phyloP scores from a whole-genome alignment of 2,113 vertebrate species.

The Stercorarius parasiticus region DNA sequence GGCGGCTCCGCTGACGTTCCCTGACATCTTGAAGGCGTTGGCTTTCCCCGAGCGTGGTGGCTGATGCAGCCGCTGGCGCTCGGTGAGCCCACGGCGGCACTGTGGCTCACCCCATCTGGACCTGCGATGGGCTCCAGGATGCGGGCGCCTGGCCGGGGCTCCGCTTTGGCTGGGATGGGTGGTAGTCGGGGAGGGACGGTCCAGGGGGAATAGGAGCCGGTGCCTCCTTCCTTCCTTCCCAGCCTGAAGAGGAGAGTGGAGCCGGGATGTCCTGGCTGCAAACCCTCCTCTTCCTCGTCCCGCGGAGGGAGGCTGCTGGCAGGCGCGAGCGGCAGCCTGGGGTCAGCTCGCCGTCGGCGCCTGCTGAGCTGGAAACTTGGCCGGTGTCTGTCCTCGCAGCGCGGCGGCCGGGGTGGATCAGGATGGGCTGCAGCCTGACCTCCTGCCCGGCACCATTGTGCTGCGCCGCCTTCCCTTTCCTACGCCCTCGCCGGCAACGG shows the following conservation, averaged over 20 bases:
- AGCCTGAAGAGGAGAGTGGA: neutral
- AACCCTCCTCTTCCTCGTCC: neutral
- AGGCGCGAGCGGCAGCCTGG: neutral
- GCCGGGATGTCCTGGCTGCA: conserved; percentile 54
- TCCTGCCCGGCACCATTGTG: conserved; percentile 70
- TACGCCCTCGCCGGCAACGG: neutral
- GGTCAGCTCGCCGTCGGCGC: neutral
- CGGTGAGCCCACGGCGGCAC: neutral
- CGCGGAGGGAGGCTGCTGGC: neutral
- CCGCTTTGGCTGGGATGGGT: neutral
- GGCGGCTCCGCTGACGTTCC: neutral
- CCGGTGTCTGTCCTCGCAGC: neutral
- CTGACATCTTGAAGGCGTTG: neutral
- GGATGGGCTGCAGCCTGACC: conserved; percentile 78
- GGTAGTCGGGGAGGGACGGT: neutral
- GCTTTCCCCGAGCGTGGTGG: neutral
- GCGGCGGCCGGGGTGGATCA: conserved; percentile 21
- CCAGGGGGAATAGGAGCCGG: neutral
- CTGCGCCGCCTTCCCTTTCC: conserved; percentile 65
- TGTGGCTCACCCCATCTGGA: fast-evolving
- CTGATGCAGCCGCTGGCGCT: neutral
- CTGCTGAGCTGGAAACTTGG: conserved; percentile 66
- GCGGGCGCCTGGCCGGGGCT: neutral
- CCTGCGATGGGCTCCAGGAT: neutral
- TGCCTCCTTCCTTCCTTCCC: conserved; percentile 58